phyloP scores from a whole-genome alignment of 2,888 invertebrate genomes.

The Epistrophe grossulariae region DNA sequence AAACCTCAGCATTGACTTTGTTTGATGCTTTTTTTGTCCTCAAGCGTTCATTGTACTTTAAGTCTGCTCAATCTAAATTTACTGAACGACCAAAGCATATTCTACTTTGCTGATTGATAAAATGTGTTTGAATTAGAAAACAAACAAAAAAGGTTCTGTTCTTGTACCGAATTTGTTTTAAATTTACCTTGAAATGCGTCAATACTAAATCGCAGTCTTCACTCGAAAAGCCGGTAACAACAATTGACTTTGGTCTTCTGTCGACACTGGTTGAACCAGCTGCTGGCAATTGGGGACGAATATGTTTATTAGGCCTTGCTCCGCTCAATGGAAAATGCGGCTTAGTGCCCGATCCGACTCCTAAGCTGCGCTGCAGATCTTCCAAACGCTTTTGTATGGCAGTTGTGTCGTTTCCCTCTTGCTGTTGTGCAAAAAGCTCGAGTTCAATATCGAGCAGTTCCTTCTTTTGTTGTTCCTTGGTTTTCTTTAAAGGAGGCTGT shows the following conservation, averaged over 20 bases:
- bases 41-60: too few relatives aligned
- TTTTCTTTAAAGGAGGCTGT: slow-evolving; percentile 85
- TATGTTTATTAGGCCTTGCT: slow-evolving; percentile 77
- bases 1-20: too few relatives aligned
- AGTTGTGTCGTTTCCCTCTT: slow-evolving; percentile 93
- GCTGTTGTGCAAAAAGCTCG: slow-evolving; percentile 95
- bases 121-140: neutral
- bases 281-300: slow-evolving; percentile 81
- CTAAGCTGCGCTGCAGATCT: slow-evolving; percentile 86
- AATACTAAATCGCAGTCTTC: slow-evolving; percentile 92
- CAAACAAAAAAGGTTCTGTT: neutral
- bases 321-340: slow-evolving; percentile 76
- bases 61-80: too few relatives aligned
- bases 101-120: neutral
- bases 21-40: too few relatives aligned
- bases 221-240: slow-evolving; percentile 93
- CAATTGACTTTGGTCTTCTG: slow-evolving; percentile 93
- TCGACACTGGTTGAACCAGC: slow-evolving; percentile 87
- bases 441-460: slow-evolving; percentile 96
- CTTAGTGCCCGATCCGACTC: slow-evolving; percentile 76
- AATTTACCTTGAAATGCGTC: slow-evolving; percentile 92
- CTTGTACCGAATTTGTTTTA: neutral
- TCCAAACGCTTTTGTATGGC: slow-evolving; percentile 91
- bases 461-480: slow-evolving; percentile 92
- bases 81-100: too few relatives aligned